A percentile compares a stretch with the other conserved stretches of the same genome.
These are phyloP conservation scores for Halcyon badia DNA, from an alignment of 2,797 vertebrate species.

Conservation along the genomic window DNA sequence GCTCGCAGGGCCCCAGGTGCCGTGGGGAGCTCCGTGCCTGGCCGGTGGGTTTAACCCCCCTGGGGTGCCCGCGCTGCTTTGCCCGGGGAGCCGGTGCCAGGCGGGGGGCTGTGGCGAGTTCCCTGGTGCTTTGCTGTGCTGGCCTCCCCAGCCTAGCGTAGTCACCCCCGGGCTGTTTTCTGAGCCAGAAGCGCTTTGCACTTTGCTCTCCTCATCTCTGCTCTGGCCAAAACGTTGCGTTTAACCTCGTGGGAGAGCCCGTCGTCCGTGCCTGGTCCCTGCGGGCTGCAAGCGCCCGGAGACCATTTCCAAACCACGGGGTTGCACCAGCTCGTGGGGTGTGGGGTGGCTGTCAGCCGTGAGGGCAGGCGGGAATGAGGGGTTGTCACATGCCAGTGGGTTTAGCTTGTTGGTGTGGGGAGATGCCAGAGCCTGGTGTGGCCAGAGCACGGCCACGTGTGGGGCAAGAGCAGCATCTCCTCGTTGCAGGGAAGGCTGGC, in stretches of 20 bases:
- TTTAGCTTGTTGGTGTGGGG: not conserved
- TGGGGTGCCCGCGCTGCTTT: fast-evolving
- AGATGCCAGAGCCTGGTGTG: fast-evolving
- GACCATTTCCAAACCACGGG: fast-evolving
- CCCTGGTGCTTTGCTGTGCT: fast-evolving
- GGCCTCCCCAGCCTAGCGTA: fast-evolving
- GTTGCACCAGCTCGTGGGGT: fast-evolving
- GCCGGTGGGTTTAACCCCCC: not conserved
- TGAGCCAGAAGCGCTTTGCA: fast-evolving
- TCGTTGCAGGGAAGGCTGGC: not conserved
- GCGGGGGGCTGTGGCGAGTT: not conserved
- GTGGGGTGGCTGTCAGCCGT: fast-evolving
- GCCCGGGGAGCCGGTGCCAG: not conserved
- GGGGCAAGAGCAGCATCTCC: not conserved
- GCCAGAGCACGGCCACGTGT: fast-evolving
- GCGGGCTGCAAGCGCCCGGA: not conserved
- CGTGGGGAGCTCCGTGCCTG: not conserved
- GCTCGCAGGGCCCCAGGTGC: not conserved
- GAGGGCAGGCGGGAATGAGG: not conserved
- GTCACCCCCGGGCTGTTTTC: not conserved
- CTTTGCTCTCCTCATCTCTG: not conserved
- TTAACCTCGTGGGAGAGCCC: not conserved
- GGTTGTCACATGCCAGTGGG: fast-evolving
- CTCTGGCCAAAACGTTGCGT: not conserved
- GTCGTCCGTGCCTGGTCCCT: fast-evolving